Conservation (phyloP, 1,140 invertebrate genomes). For the Pachypsylla venusta region DNA sequence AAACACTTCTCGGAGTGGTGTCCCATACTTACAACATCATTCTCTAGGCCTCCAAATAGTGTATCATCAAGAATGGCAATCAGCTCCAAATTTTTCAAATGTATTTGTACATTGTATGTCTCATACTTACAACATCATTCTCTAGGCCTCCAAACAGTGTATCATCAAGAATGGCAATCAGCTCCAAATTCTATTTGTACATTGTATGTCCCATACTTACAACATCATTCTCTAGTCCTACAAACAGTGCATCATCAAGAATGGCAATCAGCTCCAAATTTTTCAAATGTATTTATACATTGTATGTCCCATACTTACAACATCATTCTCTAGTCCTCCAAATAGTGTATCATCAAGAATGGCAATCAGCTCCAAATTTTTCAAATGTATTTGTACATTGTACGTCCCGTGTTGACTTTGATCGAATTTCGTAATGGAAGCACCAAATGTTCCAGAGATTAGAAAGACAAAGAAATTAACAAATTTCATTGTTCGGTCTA, state of each 20-base stretch:
- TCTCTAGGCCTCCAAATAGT: slow-evolving; percentile 29
- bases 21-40: slow-evolving; percentile 33
- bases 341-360: slow-evolving; percentile 38
- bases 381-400: slow-evolving; percentile 60
- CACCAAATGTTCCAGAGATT: too few species aligned
- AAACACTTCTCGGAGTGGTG: too few species aligned
- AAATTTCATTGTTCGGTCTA: too few species aligned
- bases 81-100: slow-evolving; percentile 58
- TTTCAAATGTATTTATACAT: slow-evolving; percentile 60
- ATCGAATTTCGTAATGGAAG: slow-evolving; percentile 36
- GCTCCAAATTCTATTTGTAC: slow-evolving; percentile 60
- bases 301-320: slow-evolving; percentile 47
- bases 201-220: slow-evolving; percentile 52
- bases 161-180: slow-evolving; percentile 46
- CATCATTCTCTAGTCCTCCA: slow-evolving; percentile 28
- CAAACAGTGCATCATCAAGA: slow-evolving; percentile 32
- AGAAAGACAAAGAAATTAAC: too few species aligned
- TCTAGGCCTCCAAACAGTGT: slow-evolving; percentile 32
- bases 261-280: slow-evolving; percentile 56
- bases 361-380: slow-evolving; percentile 57
- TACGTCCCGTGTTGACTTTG: slow-evolving; percentile 58
- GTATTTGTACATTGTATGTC: slow-evolving; percentile 57
- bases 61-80: slow-evolving; percentile 45
- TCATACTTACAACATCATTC: slow-evolving; percentile 42
- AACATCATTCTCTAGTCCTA: slow-evolving; percentile 26